These are phyloP conservation scores for Riparia riparia DNA, from an alignment of 2,113 vertebrate species.

Conservation along the genomic window DNA sequence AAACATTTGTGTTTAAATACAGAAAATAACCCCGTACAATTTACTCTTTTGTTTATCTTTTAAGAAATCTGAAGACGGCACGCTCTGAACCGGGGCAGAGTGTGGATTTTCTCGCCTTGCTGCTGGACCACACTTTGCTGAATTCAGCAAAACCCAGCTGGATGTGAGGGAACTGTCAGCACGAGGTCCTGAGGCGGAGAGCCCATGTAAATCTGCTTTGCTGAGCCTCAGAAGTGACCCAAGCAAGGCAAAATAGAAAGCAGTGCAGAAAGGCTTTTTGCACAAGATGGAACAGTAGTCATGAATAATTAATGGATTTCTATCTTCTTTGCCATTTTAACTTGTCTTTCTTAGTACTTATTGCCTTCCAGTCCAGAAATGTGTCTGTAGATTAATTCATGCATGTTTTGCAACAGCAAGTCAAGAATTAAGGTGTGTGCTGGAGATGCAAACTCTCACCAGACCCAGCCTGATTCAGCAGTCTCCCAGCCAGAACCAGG, in stretches of 20 bases:
- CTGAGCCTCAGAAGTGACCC: background rate
- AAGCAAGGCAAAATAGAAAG: background rate
- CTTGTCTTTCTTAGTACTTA: background rate
- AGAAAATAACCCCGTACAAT: fast-evolving
- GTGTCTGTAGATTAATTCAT: background rate
- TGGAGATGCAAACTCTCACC: background rate
- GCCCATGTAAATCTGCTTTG: background rate
- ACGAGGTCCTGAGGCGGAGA: fast-evolving
- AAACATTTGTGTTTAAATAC: background rate
- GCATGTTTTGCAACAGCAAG: background rate
- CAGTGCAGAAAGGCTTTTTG: constrained; percentile 14
- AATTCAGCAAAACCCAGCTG: background rate
- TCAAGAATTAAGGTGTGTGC: background rate
- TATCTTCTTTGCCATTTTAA: constrained; percentile 9
- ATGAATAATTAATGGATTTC: background rate
- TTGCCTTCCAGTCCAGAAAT: background rate
- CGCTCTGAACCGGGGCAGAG: no score
- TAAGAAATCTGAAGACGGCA: background rate
- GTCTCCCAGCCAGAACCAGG: background rate
- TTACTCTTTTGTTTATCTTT: background rate
- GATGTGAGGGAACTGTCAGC: background rate
- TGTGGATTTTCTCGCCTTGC: background rate
- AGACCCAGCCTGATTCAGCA: background rate
- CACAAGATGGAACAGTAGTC: background rate
- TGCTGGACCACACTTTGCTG: background rate